These are phyloP conservation scores for Eulithis prunata DNA, from an alignment of 2,888 invertebrate species.

Conservation along the genomic window DNA sequence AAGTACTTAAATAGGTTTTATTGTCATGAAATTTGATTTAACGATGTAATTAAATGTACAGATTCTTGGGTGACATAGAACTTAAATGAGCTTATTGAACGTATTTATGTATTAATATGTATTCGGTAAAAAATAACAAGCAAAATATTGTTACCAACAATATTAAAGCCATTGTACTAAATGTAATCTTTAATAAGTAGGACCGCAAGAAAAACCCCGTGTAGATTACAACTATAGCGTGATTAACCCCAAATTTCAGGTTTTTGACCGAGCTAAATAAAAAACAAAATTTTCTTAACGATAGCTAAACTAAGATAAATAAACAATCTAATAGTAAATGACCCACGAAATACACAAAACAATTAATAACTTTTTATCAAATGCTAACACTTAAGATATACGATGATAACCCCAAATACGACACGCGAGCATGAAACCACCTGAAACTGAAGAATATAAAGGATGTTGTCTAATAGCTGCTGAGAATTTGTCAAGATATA, in stretches of 20 bases:
- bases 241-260: conserved; percentile 15
- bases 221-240: conserved; percentile 14
- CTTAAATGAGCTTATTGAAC: too few relatives aligned
- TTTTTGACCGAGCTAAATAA: conserved; percentile 1
- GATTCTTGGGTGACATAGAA: too few relatives aligned
- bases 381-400: conserved; percentile 57
- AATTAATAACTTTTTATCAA: conserved; percentile 52
- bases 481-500: background rate
- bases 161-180: conserved; percentile 3
- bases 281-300: conserved; percentile 11
- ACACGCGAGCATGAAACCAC: conserved; percentile 49
- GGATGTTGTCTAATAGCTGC: conserved; percentile 10
- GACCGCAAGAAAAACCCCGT: background rate
- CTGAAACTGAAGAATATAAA: conserved; percentile 33
- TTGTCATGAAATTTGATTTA: background rate
- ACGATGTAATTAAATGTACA: too few relatives aligned
- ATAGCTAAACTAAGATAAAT: conserved; percentile 14
- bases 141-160: too few relatives aligned
- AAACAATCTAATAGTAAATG: conserved; percentile 31
- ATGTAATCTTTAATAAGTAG: conserved; percentile 22
- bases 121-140: too few relatives aligned
- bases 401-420: conserved; percentile 45
- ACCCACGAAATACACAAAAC: conserved; percentile 44
- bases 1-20: background rate
- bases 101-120: too few relatives aligned